Evolutionary conservation across 2,797 vertebrate genomes (phyloP), one percentile per base, ranked within the genome.

Genomic region (Buceros bicornis): DNA sequence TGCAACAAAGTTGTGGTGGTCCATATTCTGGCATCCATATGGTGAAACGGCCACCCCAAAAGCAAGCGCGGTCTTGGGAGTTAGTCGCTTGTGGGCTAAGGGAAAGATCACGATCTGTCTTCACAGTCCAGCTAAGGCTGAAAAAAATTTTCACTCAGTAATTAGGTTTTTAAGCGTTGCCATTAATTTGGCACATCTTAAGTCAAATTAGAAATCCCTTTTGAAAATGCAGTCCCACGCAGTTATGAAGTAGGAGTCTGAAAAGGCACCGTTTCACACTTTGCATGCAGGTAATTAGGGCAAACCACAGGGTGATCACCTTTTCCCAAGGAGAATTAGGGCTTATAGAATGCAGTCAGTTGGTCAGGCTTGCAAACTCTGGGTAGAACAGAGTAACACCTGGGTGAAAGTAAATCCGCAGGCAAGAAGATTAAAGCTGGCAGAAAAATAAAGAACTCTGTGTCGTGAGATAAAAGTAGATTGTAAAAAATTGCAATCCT

Each of bases 401-500:
- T 92, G 87, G 50, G 61, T 82, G 88, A 92, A 61, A 25, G 67
- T 85, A 95, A 95, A 91, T 94, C 90, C 3, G 0, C 40, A 61
- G 50, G 35, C 73, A 92, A 91, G 94, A 80, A 87, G 88, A 91
- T 87, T 93, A 96, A 77, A 82, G 33, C 65, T 82, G 61, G 54
- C 20, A 78, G 84, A 47, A 92, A 88, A 91, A 69, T 66, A 69
- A 91, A 89, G 72, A 88, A 40, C 43, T 66, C 84, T 74, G 28
- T 95, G 81, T 89, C 8, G 9, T 4, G 5, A 80, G 61, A 62
- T 73, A 80, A 79, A 92, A 89, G 74, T 64, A 64, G 71, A 77
- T 77, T 66, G 67, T 64, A 93, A 76, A 94, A 93, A 43, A 35
- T 26, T 79, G 37, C 54, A 79, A 2, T 86, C 66, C 37, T 70